Conservation (phyloP, 1,140 invertebrate species). For the Oppia nitens region DNA sequence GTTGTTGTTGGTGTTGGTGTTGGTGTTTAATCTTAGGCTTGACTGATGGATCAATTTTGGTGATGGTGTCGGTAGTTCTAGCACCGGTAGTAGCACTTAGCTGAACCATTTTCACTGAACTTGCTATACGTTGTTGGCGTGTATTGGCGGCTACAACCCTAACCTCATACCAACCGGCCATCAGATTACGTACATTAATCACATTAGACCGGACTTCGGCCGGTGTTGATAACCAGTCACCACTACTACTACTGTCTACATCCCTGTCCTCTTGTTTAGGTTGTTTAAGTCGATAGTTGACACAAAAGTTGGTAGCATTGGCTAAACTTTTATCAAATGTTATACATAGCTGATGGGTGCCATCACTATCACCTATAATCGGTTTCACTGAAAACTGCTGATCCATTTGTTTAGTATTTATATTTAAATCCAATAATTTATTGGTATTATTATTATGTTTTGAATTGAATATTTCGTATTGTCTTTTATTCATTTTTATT, state of each 20-base stretch:
- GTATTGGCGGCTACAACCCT: not conserved
- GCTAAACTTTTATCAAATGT: not conserved
- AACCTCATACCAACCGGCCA: not conserved
- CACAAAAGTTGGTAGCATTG: not conserved
- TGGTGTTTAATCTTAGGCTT: no score
- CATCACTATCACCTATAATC: not conserved
- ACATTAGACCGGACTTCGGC: not conserved
- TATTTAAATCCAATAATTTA: not conserved
- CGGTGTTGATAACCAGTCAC: not conserved
- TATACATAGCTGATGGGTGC: not conserved
- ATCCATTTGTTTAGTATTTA: not conserved
- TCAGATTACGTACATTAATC: not conserved
- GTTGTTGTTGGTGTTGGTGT: no score
- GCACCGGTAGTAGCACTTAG: no score
- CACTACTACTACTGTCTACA: no score
- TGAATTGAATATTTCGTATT: not conserved
- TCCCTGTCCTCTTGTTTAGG: no score
- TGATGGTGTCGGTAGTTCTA: no score
- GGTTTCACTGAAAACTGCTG: not conserved
- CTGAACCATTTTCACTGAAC: not conserved
- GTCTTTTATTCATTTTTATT: no score
- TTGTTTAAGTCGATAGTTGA: not conserved
- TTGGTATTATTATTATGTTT: no score
- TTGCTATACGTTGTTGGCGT: not conserved
- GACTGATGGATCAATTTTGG: no score